A percentile compares a stretch with the other conserved stretches of the same genome.
Evolutionary conservation across 2,113 vertebrate species (phyloP).

Genomic region (Onychostoma macrolepis): DNA sequence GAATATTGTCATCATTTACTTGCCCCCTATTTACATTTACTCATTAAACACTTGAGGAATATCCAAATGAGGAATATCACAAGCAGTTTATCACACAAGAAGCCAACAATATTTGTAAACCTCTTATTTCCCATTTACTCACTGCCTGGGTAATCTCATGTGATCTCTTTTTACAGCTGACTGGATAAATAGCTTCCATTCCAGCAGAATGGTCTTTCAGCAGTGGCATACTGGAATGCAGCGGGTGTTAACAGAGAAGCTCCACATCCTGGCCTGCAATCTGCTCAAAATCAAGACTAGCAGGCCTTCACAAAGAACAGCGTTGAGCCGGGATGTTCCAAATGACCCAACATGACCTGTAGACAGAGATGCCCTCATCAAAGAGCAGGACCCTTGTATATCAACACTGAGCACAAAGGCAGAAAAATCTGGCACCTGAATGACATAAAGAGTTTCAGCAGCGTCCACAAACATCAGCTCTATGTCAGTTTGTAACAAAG

Average conservation of each 20-base stretch:
- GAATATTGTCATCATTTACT: not conserved
- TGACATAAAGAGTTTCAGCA: not conserved
- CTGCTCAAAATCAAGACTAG: conserved; percentile 49
- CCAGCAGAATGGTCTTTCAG: conserved; percentile 38
- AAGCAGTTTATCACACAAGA: not conserved
- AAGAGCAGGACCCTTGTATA: conserved; percentile 31
- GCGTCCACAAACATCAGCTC: not conserved
- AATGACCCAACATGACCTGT: conserved; percentile 36
- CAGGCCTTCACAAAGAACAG: conserved; percentile 44
- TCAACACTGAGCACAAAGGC: conserved; percentile 22
- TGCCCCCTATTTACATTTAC: not conserved
- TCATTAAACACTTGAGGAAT: not conserved
- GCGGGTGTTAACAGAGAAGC: conserved; percentile 35
- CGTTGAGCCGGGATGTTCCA: conserved; percentile 46
- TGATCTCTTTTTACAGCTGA: conserved; percentile 16
- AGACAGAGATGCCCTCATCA: conserved; percentile 31
- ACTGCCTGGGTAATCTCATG: not conserved
- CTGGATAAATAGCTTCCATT: conserved; percentile 5
- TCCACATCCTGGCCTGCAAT: conserved; percentile 33
- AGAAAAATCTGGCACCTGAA: conserved; percentile 8
- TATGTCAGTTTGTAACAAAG: not conserved
- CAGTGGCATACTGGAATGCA: conserved; percentile 46
- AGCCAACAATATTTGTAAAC: not conserved
- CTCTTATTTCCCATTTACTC: conserved; percentile 2
- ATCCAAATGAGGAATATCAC: not conserved